Evolutionary conservation across 2,797 vertebrate genomes (phyloP), one percentile per base, ranked within the genome.

Genomic region (Etheostoma perlongum): DNA sequence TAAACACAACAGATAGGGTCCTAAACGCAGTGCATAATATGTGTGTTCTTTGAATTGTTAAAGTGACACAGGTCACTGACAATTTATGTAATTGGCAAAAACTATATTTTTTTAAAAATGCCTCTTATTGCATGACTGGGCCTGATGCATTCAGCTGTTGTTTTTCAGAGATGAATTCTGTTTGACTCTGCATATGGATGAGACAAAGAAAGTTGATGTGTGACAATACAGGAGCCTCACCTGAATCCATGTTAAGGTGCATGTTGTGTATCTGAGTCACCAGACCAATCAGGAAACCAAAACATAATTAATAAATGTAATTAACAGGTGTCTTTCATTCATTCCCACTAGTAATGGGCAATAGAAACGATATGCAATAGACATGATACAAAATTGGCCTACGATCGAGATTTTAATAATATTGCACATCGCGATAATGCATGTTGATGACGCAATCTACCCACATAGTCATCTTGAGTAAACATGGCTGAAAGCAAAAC

Each of bases 81-180:
- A 74, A 57, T 59, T 79, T 72, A 70, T 81, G 71, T 51, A 19
- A 68, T 84, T 77, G 33, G 49, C 30, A 73, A 78, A 40, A 80
- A 80, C 30, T 68, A 30, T 64, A 53, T 61, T 72, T 63, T 64
- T 40, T 1, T 54, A 57, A 84, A 85, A 80, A 69, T 49, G 25
- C 12, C 4, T 61, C 27, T 65, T 64, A 36, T 75, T 74, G 42
- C 62, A 23, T 47, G 12, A 21, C 52, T 33, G 36, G 15, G 33
- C 15, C 3, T 59, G 65, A 69, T 76, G 53, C 52, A 62, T 61
- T 33, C 46, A 44, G 46, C 44, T 57, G 27, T 58, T 80, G 44
- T 62, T 66, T 36, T 62, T 25, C 66, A 53, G 46, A 15, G 30
- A 33, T 48, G 44, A 52, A 55, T 75, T 65, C 13, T 30, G 65